Evolutionary conservation across 1,140 invertebrate genomes (phyloP), one percentile per base, ranked within the genome.

Genomic region (Mactra quadrangularis): DNA sequence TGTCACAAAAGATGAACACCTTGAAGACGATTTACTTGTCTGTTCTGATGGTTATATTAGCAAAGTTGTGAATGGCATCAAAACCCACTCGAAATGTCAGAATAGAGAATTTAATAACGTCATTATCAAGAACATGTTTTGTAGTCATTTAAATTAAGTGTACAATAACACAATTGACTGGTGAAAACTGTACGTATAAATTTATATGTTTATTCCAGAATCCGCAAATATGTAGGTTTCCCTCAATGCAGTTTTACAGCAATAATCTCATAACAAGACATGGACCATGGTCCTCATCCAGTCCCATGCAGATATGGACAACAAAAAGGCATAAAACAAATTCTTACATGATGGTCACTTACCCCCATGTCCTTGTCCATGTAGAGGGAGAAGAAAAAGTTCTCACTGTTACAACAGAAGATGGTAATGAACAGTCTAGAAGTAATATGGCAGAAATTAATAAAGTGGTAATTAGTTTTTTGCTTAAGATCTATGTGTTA

Each of bases 381-480:
- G 87, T 91, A 4, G 86, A 87, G 64, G 91, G 91, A n/a, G 85
- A 84, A 50, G 91, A 92, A 52, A 78, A 88, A 31, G 83, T 79
- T 27, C 74, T 91, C 9, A 86, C 88, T 19, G 87, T 90, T 4
- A 60, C 88, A 17, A 90, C 89, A n/a, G n/a, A n/a, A n/a, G n/a
- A n/a, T n/a, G n/a, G n/a, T n/a, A n/a, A n/a, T n/a, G n/a, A n/a
- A n/a, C n/a, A n/a, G n/a, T n/a, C n/a, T n/a, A n/a, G n/a, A n/a
- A n/a, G n/a, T n/a, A n/a, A n/a, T n/a, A n/a, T n/a, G n/a, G n/a
- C n/a, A n/a, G n/a, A n/a, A n/a, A n/a, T n/a, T n/a, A n/a, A n/a
- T n/a, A n/a, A n/a, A 41, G 87, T 87, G 77, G 90, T 91, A 83
- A 85, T 45, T 29, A 11, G 13, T 9, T 11, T 59, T 59, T 17